phyloP scores from a whole-genome alignment of 2,797 vertebrate genomes.

The Pyrocephalus nanus region DNA sequence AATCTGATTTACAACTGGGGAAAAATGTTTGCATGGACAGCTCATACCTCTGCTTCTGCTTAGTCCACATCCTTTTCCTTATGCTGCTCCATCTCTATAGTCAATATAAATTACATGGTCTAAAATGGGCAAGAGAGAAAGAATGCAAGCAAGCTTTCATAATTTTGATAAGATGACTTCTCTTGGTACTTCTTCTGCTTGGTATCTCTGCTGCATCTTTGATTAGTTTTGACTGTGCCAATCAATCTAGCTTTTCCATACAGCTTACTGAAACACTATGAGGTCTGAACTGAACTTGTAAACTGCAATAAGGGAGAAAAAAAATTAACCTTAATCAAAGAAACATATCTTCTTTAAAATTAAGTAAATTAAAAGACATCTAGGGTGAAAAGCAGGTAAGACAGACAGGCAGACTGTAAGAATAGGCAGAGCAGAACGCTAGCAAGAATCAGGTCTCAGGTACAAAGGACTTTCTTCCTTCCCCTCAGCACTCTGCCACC shows the following conservation, averaged over 20 bases:
- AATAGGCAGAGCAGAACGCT: not conserved
- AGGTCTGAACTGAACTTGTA: not conserved
- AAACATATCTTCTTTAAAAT: not conserved
- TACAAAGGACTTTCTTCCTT: not conserved
- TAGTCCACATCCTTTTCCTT: not conserved
- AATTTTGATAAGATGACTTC: not conserved
- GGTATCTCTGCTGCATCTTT: not conserved
- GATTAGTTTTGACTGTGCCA: not conserved
- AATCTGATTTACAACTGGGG: not conserved
- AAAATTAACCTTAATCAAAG: not conserved
- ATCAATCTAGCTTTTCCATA: not conserved
- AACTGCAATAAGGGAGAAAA: not conserved
- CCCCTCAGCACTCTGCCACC: not conserved
- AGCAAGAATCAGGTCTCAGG: not conserved
- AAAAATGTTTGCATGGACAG: not conserved
- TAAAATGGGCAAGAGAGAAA: not conserved
- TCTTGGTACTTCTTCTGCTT: not conserved
- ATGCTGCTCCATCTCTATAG: not conserved
- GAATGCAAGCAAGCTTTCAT: not conserved
- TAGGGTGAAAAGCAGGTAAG: not conserved
- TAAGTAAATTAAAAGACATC: not conserved
- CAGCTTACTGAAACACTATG: not conserved
- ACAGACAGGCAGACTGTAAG: rapidly evolving
- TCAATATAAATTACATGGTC: not conserved
- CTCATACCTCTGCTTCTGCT: not conserved